These are phyloP conservation scores for Rhorus exstirpatorius DNA, from an alignment of 2,888 invertebrate species.

Conservation along the genomic window DNA sequence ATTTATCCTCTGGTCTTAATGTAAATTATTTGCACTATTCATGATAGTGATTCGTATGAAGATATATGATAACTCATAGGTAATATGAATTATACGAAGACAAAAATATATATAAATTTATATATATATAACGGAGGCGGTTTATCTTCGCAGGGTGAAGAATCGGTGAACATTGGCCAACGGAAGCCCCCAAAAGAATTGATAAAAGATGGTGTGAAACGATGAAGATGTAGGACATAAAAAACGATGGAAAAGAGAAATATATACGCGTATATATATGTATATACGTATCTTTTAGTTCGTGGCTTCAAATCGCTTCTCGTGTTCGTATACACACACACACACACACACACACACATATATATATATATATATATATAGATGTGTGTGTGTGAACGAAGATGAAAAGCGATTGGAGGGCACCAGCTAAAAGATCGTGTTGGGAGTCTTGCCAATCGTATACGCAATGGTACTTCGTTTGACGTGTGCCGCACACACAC, in stretches of 20 bases:
- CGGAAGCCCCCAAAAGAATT: not conserved
- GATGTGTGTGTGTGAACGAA: constrained; percentile 17
- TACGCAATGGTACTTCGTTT: constrained; percentile 15
- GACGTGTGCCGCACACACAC: not conserved
- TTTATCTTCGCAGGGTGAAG: not conserved
- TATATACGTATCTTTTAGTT: not conserved
- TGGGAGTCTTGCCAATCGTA: constrained; percentile 45
- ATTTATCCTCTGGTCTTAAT: too few relatives aligned
- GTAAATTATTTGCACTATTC: too few relatives aligned
- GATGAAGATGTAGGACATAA: constrained; percentile 23
- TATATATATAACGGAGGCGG: not conserved
- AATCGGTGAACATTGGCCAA: not conserved
- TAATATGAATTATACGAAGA: too few relatives aligned
- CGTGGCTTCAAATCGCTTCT: constrained; percentile 30
- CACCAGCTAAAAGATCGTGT: constrained; percentile 39
- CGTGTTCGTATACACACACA: not conserved
- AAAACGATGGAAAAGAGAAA: constrained; percentile 15
- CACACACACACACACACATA: too few relatives aligned
- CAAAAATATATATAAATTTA: too few relatives aligned
- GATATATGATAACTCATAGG: too few relatives aligned
- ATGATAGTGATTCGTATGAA: too few relatives aligned
- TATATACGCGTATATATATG: constrained; percentile 5
- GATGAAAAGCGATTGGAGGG: constrained; percentile 50
- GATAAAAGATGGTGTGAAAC: constrained; percentile 41
- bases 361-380: constrained; percentile 1